A percentile compares a stretch with the other conserved stretches of the same genome.
These are phyloP conservation scores for Scomber japonicus DNA, from an alignment of 2,113 vertebrate species.

Conservation along the genomic window DNA sequence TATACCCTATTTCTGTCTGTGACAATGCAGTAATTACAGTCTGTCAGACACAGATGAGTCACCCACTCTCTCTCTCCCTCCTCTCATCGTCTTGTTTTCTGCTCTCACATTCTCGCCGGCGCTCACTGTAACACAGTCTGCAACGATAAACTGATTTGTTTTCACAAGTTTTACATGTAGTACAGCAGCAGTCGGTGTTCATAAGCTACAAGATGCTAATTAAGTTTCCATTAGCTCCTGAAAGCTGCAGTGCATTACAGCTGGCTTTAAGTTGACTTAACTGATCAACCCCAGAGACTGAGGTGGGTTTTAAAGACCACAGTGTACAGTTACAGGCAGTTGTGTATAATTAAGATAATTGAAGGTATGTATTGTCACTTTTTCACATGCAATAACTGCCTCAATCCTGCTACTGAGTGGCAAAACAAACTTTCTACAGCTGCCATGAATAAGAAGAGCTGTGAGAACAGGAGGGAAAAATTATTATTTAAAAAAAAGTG, in stretches of 20 bases:
- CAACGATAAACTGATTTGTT: not conserved
- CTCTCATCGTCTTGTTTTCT: constrained; percentile 1
- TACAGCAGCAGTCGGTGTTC: not conserved
- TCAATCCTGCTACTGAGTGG: no score
- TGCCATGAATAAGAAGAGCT: no score
- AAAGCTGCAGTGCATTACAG: not conserved
- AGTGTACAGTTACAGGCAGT: no score
- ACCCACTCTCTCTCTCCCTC: not conserved
- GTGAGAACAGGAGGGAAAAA: no score
- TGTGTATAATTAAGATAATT: no score
- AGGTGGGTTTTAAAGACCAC: no score
- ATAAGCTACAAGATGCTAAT: not conserved
- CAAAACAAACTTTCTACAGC: no score
- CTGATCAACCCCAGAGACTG: no score
- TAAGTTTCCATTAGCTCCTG: not conserved
- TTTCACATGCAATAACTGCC: no score
- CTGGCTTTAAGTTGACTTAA: not conserved
- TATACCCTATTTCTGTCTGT: constrained; percentile 57
- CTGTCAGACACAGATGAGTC: constrained; percentile 28
- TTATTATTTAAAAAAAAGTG: no score
- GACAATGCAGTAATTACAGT: constrained; percentile 58
- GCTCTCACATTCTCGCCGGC: not conserved
- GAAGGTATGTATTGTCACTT: no score
- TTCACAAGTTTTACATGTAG: not conserved
- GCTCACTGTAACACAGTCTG: not conserved